Evolutionary conservation across 1,140 invertebrate species (phyloP).

Genomic region (Lordiphosa clarofinis): DNA sequence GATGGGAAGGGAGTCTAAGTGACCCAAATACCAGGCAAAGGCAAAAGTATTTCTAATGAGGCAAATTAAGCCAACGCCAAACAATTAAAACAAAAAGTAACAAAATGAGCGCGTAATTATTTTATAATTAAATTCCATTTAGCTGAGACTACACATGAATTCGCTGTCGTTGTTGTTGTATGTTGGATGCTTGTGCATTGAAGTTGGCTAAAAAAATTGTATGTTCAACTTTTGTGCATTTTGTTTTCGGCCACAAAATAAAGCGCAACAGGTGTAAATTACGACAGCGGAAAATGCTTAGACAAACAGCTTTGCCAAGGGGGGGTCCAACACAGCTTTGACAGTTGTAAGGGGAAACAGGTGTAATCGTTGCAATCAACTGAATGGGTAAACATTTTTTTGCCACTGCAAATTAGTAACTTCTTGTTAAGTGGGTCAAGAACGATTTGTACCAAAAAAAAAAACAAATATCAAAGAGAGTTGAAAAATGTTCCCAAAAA

Average conservation of each 20-base stretch:
- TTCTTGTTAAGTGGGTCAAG: slow-evolving; percentile 38
- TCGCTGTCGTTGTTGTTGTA: background rate
- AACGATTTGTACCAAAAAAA: background rate
- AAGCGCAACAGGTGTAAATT: slow-evolving; percentile 70
- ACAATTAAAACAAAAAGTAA: slow-evolving; percentile 69
- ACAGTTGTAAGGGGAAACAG: slow-evolving; percentile 30
- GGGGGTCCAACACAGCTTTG: background rate
- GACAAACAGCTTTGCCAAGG: background rate
- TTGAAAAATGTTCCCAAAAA: background rate
- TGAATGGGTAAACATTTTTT: slow-evolving; percentile 42
- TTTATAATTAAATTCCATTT: slow-evolving; percentile 76
- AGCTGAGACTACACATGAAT: slow-evolving; percentile 47
- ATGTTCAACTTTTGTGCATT: slow-evolving; percentile 30
- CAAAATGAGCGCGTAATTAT: slow-evolving; percentile 73
- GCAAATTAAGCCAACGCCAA: slow-evolving; percentile 71
- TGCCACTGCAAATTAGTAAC: slow-evolving; percentile 52
- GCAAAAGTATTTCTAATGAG: slow-evolving; percentile 66
- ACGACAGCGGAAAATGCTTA: slow-evolving; percentile 30
- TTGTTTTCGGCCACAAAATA: slow-evolving; percentile 9
- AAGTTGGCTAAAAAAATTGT: slow-evolving; percentile 47
- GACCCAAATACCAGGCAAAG: slow-evolving; percentile 51
- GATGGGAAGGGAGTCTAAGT: slow-evolving; percentile 1
- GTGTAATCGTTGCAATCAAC: slow-evolving; percentile 60
- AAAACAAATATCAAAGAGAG: slow-evolving; percentile 25
- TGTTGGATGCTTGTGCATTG: background rate